Base-by-base conservation (phyloP, 2,113 vertebrate species). In the Vulpes lagopus region DNA sequence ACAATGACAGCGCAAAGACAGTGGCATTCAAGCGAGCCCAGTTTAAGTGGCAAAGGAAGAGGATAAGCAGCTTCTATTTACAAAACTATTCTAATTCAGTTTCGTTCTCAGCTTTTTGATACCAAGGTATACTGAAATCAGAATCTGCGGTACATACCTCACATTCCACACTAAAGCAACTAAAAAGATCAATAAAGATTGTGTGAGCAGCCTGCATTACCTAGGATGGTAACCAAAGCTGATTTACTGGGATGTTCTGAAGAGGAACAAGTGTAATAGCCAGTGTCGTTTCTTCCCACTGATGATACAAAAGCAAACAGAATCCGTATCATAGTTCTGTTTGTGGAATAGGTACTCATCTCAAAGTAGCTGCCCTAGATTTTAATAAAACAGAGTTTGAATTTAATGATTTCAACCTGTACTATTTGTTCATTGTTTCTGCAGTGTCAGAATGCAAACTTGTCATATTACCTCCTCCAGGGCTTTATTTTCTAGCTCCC, bases 241-340 rank as follows among this genome's bases (percentile, higher is more conserved):
- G 99, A 98, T 94, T 99, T 99, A 4, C 57, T 98, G 1, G 73
- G 96, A 67, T 98, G 97, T 20, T 86, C 0, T 1, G 95, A 57
- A 85, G 96, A 98, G 38, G 78, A 98, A 94, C 99, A 99, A 92
- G 98, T 99, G 25, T 99, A 99, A 35, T 64, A 98, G 60, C 99
- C 99, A 9, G 86, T 99, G 85, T 99, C n/a, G 0, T 97, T 87
- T 97, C 93, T 98, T 97, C 74, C 91, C 97, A 98, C 98, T 0
- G 98, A 97, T 91, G 98, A 93, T 90, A 94, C 83, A 97, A 98
- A 98, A 22, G 43, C 73, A 73, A 98, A 97, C 53, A 93, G 98
- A 96, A 98, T 95, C 96, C 98, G 98, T 95, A 98, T 84, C 95
- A 98, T 98, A 0, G 92, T 96, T 73, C 20, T 67, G 88, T 98